These are phyloP conservation scores for Etheostoma cragini DNA, from an alignment of 2,113 vertebrate genomes.

Conservation along the genomic window DNA sequence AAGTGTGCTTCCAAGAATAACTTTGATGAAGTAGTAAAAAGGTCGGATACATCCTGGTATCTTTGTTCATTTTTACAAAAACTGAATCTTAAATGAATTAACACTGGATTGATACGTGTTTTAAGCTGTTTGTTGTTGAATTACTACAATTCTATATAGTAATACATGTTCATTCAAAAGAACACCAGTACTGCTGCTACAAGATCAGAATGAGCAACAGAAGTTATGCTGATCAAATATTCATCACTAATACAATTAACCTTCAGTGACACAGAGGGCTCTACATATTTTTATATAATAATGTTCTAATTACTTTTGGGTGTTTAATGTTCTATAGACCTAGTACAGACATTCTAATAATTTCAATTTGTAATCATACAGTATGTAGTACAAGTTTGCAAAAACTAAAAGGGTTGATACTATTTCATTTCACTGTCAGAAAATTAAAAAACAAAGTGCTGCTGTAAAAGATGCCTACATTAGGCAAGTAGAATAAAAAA, in stretches of 20 bases:
- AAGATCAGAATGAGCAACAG: neutral
- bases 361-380: neutral
- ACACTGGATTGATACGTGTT: neutral
- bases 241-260: neutral
- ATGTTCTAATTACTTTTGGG: neutral
- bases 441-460: neutral
- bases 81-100: neutral
- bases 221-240: neutral
- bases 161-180: neutral
- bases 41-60: neutral
- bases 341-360: neutral
- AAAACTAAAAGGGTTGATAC: neutral
- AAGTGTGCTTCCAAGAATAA: neutral
- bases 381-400: neutral
- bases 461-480: neutral
- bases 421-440: neutral
- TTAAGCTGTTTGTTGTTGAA: neutral
- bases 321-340: neutral
- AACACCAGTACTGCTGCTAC: neutral
- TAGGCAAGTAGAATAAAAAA: neutral
- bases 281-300: neutral
- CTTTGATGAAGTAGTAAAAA: neutral
- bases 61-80: neutral
- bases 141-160: neutral
- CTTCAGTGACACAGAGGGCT: neutral